Conservation (phyloP, 2,888 invertebrate species). For the Dolichopus griseipennis region DNA sequence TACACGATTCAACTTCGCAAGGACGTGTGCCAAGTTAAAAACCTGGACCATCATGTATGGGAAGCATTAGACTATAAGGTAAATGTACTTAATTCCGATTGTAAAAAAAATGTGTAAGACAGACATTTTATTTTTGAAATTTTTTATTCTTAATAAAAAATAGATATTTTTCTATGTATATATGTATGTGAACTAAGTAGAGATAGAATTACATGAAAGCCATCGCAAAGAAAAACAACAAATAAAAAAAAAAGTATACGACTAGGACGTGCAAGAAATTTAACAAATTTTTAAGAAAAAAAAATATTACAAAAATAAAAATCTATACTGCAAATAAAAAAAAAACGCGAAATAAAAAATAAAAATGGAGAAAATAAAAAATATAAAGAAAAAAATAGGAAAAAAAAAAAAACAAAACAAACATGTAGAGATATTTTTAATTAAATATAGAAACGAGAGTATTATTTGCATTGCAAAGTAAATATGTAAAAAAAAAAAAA, state of each 20-base stretch:
- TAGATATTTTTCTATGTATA: too few species aligned
- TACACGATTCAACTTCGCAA: too few species aligned
- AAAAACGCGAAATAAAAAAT: neutral
- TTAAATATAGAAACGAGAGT: neutral
- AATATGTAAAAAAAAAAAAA: neutral
- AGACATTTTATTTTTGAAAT: too few species aligned
- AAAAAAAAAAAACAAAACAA: neutral
- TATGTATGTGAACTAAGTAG: too few species aligned
- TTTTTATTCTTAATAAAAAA: too few species aligned
- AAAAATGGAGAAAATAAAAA: neutral
- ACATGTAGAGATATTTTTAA: neutral
- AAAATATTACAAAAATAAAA: neutral
- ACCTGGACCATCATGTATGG: too few species aligned
- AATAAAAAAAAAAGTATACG: neutral
- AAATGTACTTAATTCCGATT: too few species aligned
- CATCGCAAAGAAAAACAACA: too few species aligned
- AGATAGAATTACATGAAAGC: too few species aligned
- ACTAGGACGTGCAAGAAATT: neutral
- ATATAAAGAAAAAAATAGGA: neutral
- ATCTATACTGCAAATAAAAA: neutral
- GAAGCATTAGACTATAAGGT: too few species aligned
- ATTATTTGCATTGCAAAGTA: slow-evolving; percentile 3
- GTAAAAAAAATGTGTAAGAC: too few species aligned
- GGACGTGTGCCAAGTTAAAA: too few species aligned
- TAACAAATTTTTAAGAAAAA: neutral